Conservation (phyloP, 1,140 invertebrate genomes). For the Drosophila paulistorum region DNA sequence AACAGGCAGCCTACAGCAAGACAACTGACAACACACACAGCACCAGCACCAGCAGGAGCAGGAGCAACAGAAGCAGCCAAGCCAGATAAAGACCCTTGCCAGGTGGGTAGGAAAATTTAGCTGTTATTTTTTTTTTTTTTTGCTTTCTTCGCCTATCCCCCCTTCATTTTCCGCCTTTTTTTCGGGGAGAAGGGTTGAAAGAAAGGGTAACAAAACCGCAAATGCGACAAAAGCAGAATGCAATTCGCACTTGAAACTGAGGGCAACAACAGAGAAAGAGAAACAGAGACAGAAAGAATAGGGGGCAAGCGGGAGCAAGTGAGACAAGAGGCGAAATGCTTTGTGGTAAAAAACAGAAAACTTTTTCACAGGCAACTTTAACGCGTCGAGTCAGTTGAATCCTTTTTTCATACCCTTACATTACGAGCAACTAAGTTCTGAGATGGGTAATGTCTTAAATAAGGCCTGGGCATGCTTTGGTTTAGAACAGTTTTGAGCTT, state of each 20-base stretch:
- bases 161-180: constrained; percentile 16
- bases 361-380: constrained; percentile 36
- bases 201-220: constrained; percentile 64
- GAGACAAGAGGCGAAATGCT: constrained; percentile 14
- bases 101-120: constrained; percentile 20
- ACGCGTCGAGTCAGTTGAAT: constrained; percentile 19
- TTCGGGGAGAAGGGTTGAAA: background rate
- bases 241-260: constrained; percentile 78
- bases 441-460: background rate
- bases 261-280: constrained; percentile 19
- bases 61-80: constrained; percentile 10
- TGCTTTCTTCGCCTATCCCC: constrained; percentile 12
- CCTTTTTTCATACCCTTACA: constrained; percentile 35
- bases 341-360: constrained; percentile 43
- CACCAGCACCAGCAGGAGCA: background rate
- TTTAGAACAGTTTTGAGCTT: no score
- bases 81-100: constrained; percentile 13
- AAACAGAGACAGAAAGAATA: constrained; percentile 1
- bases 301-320: constrained; percentile 7
- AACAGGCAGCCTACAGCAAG: constrained; percentile 11
- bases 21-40: constrained; percentile 20
- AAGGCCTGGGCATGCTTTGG: no score
- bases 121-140: constrained; percentile 9
- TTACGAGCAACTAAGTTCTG: background rate
- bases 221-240: constrained; percentile 80